These are phyloP conservation scores for Bimastos eiseni DNA, from an alignment of 2,888 invertebrate genomes.

Conservation along the genomic window DNA sequence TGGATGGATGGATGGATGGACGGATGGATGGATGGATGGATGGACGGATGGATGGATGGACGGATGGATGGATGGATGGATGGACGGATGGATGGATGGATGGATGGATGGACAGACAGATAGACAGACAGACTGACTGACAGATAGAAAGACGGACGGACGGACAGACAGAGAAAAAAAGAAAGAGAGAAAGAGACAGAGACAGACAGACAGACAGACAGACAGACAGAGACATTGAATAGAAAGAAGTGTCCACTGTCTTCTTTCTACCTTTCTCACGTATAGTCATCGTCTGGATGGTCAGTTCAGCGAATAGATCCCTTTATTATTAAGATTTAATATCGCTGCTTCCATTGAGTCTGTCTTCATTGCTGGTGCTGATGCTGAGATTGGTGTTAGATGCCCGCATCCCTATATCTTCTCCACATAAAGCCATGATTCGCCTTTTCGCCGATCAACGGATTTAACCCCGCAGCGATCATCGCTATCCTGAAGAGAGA, in stretches of 20 bases:
- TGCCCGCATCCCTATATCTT: not conserved
- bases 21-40: no score
- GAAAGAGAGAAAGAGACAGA: no score
- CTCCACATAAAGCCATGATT: not conserved
- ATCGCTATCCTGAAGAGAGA: not conserved
- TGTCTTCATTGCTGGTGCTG: not conserved
- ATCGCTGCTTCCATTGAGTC: not conserved
- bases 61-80: no score
- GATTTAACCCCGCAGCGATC: slow-evolving; percentile 6
- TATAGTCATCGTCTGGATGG: not conserved
- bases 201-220: no score
- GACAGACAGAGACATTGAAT: not conserved
- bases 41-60: no score
- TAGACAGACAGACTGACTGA: no score
- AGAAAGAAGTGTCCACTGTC: not conserved
- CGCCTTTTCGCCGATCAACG: not conserved
- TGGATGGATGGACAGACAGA: no score
- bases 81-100: no score
- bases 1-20: no score
- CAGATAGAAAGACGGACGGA: no score
- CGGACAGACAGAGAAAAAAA: no score
- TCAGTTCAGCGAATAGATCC: not conserved
- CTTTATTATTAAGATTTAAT: not conserved
- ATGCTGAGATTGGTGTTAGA: not conserved
- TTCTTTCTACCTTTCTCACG: not conserved